Base-by-base conservation (phyloP, 2,113 vertebrate species). In the Connochaetes taurinus region DNA sequence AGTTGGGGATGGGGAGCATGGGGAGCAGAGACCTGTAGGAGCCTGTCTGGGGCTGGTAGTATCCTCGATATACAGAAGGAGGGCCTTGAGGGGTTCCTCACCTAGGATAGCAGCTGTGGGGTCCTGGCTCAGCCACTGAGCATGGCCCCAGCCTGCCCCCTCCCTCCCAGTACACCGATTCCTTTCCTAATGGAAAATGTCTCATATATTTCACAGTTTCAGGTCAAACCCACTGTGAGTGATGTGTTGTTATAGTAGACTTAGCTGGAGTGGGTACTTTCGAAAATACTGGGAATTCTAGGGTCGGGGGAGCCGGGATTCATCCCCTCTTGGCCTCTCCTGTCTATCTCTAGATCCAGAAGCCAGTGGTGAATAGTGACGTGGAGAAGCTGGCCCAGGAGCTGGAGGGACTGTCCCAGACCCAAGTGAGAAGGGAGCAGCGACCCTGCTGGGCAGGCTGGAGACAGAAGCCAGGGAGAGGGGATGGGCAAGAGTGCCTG, bases 391-490 rank as follows among this genome's bases (percentile, higher is more conserved):
- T 99, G 92, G 98, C 97, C 0, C 92, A 78, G 58, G 97, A 88
- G 33, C 97, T 99, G 0, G 98, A 98, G 40, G 93, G 53, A 71
- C 96, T 99, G 95, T 97, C 97, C 43, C 98, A 96, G 11, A 94
- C 98, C 57, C 99, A 99, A 96, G 99, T 99, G 93, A 98, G 98
- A 50, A n/a, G 52, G 86, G 52, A 25, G 6, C 67, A 7, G 43
- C 52, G 81, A 62, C 21, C 57, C 40, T 7, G 14, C 5, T 2
- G 52, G 87, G n/a, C 71, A 86, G 29, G 43, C 47, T 60, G 87
- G 25, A 50, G 62, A n/a, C 82, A 40, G 23, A 7, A 25, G 29
- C n/a, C 33, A 19, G 53, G n/a, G 80, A n/a, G 23, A 15, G 1
- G 9, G 62, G 43, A 33, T 10, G n/a, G 31, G 17, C 27, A 9